Percentiles rank a stretch among this genome's conserved stretches.
phyloP scores from a whole-genome alignment of 1,140 invertebrate species.

The Apis laboriosa region DNA sequence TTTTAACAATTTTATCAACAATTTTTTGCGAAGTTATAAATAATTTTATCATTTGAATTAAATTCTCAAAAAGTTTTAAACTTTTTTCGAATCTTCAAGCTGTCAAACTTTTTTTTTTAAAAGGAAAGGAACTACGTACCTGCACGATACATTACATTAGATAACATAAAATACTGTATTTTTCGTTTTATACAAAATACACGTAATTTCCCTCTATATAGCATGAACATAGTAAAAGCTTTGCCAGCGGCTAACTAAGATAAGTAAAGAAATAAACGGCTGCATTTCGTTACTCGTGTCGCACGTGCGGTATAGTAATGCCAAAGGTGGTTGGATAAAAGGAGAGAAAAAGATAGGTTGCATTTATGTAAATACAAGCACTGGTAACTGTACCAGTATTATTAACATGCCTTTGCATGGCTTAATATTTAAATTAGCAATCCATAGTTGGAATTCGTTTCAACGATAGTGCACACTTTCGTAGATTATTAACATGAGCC shows the following conservation, averaged over 20 bases:
- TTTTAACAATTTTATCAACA: too few relatives aligned
- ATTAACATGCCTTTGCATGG: constrained; percentile 20
- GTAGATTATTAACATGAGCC: constrained; percentile 8
- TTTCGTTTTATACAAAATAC: neutral
- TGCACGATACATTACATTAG: neutral
- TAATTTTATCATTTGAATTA: too few relatives aligned
- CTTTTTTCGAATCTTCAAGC: too few relatives aligned
- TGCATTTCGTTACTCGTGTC: neutral
- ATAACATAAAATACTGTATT: neutral
- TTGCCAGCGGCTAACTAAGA: neutral
- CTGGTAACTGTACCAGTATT: constrained; percentile 7
- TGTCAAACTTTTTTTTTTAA: too few relatives aligned
- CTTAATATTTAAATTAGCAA: constrained; percentile 26
- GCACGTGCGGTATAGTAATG: neutral
- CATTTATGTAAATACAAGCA: neutral
- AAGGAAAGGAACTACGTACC: neutral
- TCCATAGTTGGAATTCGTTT: constrained; percentile 17
- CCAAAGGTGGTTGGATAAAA: neutral
- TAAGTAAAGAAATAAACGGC: neutral
- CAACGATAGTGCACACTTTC: neutral
- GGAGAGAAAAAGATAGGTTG: neutral
- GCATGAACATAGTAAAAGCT: neutral
- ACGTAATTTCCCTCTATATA: neutral
- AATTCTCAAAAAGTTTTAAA: too few relatives aligned
- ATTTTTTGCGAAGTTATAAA: too few relatives aligned